Conservation (phyloP, 2,888 invertebrate genomes). For the Dynastes maya region DNA sequence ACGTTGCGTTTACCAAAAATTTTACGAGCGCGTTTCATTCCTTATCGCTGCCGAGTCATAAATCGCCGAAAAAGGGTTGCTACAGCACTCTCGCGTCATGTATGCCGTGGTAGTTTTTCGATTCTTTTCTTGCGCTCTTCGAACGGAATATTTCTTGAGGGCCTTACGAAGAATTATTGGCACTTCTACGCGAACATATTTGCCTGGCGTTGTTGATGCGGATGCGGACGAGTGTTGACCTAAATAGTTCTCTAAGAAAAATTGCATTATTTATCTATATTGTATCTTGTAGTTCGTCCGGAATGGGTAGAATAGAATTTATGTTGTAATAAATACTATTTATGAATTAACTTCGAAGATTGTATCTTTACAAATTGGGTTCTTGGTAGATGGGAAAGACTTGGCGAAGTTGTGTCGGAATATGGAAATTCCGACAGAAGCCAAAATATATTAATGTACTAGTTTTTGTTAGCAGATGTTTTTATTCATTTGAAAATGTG, state of each 20-base stretch:
- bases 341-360: no score
- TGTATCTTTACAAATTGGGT: no score
- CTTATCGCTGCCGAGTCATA: conserved; percentile 37
- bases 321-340: no score
- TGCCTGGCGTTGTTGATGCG: background rate
- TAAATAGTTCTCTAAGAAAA: conserved; percentile 1
- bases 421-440: no score
- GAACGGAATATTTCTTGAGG: background rate
- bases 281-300: background rate
- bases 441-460: no score
- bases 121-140: background rate
- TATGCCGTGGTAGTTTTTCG: background rate
- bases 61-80: conserved; percentile 23
- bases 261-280: conserved; percentile 6
- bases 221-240: background rate
- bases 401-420: no score
- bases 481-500: no score
- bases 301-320: background rate
- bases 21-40: conserved; percentile 31
- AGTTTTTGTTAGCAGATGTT: no score
- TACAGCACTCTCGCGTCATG: background rate
- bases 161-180: conserved; percentile 3
- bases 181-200: conserved; percentile 1
- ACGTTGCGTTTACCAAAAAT: conserved; percentile 13
- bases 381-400: no score